Base-by-base conservation (phyloP, 2,888 invertebrate genomes). In the Macrosoma leucophasiata region DNA sequence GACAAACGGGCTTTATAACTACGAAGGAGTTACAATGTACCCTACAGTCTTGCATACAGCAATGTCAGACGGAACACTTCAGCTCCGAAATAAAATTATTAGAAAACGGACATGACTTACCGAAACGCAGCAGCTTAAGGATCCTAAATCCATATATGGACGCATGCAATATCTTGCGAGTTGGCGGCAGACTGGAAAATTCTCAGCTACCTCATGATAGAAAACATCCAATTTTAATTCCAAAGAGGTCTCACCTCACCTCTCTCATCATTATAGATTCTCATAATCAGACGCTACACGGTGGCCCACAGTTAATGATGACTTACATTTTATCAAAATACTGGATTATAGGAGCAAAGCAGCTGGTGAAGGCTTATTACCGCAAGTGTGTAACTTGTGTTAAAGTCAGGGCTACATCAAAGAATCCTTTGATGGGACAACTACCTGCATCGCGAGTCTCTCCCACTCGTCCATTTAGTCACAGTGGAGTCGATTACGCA, bases 161-260 rank as follows among this genome's bases (percentile, higher is more conserved):
- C 28, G 14, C 22, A 0, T 19, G 48, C 2, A 39, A 36, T 0
- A 29, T 53, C 1, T 4, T 52, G 5, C 38, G 53, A 38, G 50
- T 50, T 1, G 31, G 43, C n/a, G 56, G 55, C 2, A 35, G 58
- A 13, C 24, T 59, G 1, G 10, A 36, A 18, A 13, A 50, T 2
- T 13, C 49, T 13, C 2, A 47, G 2, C 10, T 28, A 6, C 11
- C 10, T 1, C 38, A 39, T 19, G 29, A 43, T 11, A 19, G 17
- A 8, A 51, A 45, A 19, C 50, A 54, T 43, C 56, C 54, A 1
- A 46, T 58, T 4, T 34, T 49, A 21, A n/a, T 48, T 15, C 50
- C 41, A 18, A 20, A n/a, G 19, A 26, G 38, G 15, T 17, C 14
- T 29, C 34, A 42, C 14, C 24, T 51, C 9, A 39, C 39, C 1